Evolutionary conservation across 2,113 vertebrate species (phyloP), one percentile per base, ranked within the genome.

Genomic region (Kryptolebias marmoratus): DNA sequence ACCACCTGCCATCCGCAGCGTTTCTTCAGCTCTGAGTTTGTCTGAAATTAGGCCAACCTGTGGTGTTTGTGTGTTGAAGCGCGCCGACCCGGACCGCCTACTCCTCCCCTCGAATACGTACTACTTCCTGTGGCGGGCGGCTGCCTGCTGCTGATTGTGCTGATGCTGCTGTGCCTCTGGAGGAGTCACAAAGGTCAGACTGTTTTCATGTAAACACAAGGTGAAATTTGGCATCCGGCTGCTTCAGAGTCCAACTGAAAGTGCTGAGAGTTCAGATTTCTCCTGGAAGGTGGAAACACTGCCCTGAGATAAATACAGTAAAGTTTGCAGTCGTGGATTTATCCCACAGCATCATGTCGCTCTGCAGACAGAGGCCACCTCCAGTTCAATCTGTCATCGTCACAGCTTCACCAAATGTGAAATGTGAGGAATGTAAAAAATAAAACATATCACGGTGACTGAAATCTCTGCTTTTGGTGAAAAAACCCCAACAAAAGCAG

Each of bases 91-190:
- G 54, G 47, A 30, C 16, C 18, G 5, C 56, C 2, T 0, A 6
- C 0, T 0, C 22, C 65, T 49, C 0, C 52, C 15, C 44, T 48
- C 12, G 1, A 0, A 8, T 1, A 16, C 58, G 31, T 68, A 28
- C 50, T 62, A 6, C 69, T 68, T 76, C 73, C 73, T 63, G 73
- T 76, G 59, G 58, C 56, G 58, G 58, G 57, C 36, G 31, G n/a
- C 65, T 31, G 59, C 52, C 28, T 75, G 30, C 7, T 56, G 44
- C 10, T 69, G 58, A 22, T 73, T 11, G 2, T 45, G 52, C 58
- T 76, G 52, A 39, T 76, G 52, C 45, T 75, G 42, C 58, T 75
- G 42, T 63, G 58, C 58, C 50, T 42, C 42, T 56, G 65, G 58
- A 68, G 31, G 5, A 68, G 44, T 58, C 44, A 22, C 73, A 75